Base-by-base conservation (phyloP, 1,140 invertebrate species). In the Meteorus sp. region DNA sequence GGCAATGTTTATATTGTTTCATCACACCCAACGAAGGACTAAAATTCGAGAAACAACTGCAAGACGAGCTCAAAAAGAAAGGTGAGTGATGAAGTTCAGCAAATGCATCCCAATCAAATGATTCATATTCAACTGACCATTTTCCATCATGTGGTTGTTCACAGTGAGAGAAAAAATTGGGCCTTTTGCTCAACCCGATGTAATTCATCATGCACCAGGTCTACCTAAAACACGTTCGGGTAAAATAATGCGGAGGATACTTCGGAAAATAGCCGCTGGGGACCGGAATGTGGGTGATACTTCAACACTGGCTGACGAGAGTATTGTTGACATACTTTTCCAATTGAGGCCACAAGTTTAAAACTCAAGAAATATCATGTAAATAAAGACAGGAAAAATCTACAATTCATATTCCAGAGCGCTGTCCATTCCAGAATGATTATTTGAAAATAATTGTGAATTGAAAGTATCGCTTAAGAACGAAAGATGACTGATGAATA, bases 171-270 rank as follows among this genome's bases (percentile, higher is more conserved):
- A 90, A 60, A 91, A 90, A 68, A 99, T 99, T 63, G 97, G 97
- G 8, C 91, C 96, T 1, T 98, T 99, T 80, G 97, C 97, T 2
- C 87, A 91, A 71, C 97, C 97, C 0, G 97, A 99, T 70, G 86
- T 91, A 3, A 89, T 99, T 39, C 96, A 98, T 67, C 85, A 92
- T 70, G 94, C 95, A 1, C 92, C 94, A 3, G 89, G 87, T 1
- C 80, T 99, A 48, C 97, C 97, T 0, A 99, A 99, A 80, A 99
- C 97, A 0, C 85, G 97, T 33, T 98, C 95, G 1, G 97, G 97
- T 2, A 99, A 99, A 81, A 98, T 99, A 41, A 98, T 99, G 94
- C 85, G 97, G 39, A 83, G 97, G 62, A 89, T 99, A 48, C 78
- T 99, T 23, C 83, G 95, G 45, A 98, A 98, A 83, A 89, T 99